These are phyloP conservation scores for Ichneumoninae sp. DNA, from an alignment of 2,888 invertebrate species.

Conservation along the genomic window DNA sequence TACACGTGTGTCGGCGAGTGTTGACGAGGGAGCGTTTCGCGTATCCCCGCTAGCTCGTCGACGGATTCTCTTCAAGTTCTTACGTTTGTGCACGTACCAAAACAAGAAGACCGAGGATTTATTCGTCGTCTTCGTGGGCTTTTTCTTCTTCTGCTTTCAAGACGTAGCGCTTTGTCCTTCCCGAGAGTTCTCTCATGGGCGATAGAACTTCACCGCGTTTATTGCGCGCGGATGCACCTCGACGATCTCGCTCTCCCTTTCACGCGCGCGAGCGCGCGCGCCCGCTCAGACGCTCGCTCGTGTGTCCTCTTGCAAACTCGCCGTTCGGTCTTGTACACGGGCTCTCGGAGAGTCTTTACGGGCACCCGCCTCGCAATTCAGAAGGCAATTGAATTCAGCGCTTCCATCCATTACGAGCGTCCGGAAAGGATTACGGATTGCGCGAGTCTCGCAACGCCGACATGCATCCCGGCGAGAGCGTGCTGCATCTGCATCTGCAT, in stretches of 20 bases:
- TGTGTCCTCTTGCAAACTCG: constrained; percentile 26
- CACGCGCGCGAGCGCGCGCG: constrained; percentile 23
- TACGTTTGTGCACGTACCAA: constrained; percentile 20
- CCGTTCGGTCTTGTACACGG: constrained; percentile 26
- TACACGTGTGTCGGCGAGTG: constrained; percentile 32
- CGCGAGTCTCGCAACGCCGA: constrained; percentile 36
- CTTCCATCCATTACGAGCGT: constrained; percentile 82
- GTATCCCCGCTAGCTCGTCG: neutral
- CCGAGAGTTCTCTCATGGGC: constrained; percentile 14
- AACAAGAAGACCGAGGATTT: neutral
- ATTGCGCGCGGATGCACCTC: constrained; percentile 52
- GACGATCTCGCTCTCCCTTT: constrained; percentile 35
- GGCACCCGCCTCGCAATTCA: constrained; percentile 77
- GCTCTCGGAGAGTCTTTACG: constrained; percentile 22
- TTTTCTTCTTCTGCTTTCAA: constrained; percentile 16
- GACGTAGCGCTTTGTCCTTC: constrained; percentile 55
- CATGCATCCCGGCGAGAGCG: constrained; percentile 70
- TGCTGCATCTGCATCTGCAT: constrained; percentile 82
- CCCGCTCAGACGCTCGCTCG: constrained; percentile 26
- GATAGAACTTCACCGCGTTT: constrained; percentile 49
- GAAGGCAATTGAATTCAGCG: constrained; percentile 82
- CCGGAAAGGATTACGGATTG: constrained; percentile 82
- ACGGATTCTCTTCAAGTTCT: constrained; percentile 2
- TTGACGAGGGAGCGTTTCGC: constrained; percentile 32
- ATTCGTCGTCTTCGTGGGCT: constrained; percentile 4